A percentile compares a stretch with the other conserved stretches of the same genome.
These are phyloP conservation scores for Rugalucina vietnamica DNA, from an alignment of 2,888 invertebrate genomes.

Conservation along the genomic window DNA sequence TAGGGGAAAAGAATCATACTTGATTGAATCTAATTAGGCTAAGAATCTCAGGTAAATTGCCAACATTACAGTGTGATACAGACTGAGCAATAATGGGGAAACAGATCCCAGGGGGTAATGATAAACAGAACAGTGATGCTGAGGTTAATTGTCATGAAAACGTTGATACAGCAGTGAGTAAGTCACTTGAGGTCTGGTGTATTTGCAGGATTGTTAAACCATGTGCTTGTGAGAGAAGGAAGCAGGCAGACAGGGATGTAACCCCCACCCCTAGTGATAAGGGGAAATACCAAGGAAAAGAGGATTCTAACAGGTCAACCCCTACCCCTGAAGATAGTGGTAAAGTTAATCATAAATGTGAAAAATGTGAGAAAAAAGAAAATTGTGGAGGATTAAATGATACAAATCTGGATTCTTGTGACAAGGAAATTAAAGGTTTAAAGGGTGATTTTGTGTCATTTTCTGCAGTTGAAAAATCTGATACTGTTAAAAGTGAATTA, in stretches of 20 bases:
- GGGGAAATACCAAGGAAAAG: background rate
- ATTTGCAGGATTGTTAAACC: conserved; percentile 62
- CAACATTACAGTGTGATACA: background rate
- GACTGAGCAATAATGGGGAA: background rate
- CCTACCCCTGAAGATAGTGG: conserved; percentile 28
- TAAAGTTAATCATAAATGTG: background rate
- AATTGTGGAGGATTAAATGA: background rate
- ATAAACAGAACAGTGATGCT: background rate
- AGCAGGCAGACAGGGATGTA: conserved; percentile 27
- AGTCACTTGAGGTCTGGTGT: conserved; percentile 62
- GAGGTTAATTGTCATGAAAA: background rate
- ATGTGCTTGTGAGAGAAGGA: conserved; percentile 32
- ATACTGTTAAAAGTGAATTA: background rate
- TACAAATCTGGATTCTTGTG: background rate
- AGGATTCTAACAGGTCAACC: conserved; percentile 35
- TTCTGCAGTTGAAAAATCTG: background rate
- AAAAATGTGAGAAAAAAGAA: background rate
- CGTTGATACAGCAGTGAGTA: conserved; percentile 18
- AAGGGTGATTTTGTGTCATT: background rate
- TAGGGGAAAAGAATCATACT: background rate
- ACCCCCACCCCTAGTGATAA: conserved; percentile 48
- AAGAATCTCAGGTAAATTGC: background rate
- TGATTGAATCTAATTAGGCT: background rate
- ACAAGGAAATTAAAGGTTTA: background rate
- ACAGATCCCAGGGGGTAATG: background rate